phyloP scores from a whole-genome alignment of 1,140 invertebrate species.

The Druon quercuslanigerum region DNA sequence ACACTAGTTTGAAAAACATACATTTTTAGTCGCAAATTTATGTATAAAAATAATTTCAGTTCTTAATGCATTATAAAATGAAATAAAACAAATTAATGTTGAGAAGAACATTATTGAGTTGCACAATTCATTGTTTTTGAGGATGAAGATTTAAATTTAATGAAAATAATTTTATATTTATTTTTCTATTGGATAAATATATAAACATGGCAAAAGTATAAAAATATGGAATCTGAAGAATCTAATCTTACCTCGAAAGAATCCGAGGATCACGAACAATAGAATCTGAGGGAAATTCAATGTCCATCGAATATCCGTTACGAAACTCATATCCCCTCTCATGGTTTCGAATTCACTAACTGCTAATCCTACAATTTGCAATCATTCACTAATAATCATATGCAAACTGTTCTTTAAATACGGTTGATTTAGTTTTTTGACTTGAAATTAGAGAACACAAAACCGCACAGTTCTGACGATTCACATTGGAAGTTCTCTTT shows the following conservation, averaged over 20 bases:
- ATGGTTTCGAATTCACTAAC: slow-evolving; percentile 18
- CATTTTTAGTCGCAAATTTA: no score
- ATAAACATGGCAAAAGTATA: background rate
- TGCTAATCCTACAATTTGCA: background rate
- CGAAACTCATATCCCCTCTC: slow-evolving; percentile 31
- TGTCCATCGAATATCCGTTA: slow-evolving; percentile 50
- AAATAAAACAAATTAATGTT: no score
- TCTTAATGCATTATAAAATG: no score
- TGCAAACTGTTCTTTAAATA: background rate
- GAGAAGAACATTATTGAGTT: no score
- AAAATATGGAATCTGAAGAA: slow-evolving; percentile 33
- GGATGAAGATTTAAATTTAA: no score
- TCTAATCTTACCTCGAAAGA: slow-evolving; percentile 45
- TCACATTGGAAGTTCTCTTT: background rate
- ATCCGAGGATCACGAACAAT: slow-evolving; percentile 41
- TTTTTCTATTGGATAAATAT: no score
- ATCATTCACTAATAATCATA: slow-evolving; percentile 3
- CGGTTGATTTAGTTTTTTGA: background rate
- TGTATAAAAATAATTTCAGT: no score
- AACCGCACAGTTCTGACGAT: background rate
- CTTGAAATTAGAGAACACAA: background rate
- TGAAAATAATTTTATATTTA: no score
- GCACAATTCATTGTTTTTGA: no score
- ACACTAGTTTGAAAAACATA: no score
- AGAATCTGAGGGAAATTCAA: slow-evolving; percentile 37